A percentile compares a stretch with the other conserved stretches of the same genome.
These are phyloP conservation scores for Drosophila carrolli DNA, from an alignment of 1,140 invertebrate species.

Conservation along the genomic window DNA sequence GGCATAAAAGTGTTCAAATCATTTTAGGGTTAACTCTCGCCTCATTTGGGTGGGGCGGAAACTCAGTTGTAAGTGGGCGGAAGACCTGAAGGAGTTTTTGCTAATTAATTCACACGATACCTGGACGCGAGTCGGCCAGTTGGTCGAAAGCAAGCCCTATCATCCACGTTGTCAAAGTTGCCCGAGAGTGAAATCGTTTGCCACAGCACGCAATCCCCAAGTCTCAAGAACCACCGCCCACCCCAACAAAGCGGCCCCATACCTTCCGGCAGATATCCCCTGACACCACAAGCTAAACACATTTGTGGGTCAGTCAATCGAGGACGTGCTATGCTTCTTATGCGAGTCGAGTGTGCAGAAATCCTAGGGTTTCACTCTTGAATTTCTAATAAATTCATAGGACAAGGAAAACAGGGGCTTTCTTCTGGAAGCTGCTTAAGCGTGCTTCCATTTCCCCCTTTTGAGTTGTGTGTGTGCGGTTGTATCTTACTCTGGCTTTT, in stretches of 20 bases:
- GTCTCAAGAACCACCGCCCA: not conserved
- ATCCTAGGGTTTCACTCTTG: conserved; percentile 76
- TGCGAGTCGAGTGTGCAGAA: conserved; percentile 41
- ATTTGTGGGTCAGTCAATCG: conserved; percentile 73
- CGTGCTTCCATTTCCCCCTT: not conserved
- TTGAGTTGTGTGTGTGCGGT: conserved; percentile 21
- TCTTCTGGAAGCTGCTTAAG: conserved; percentile 12
- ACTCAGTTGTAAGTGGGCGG: not conserved
- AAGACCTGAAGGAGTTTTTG: conserved; percentile 4
- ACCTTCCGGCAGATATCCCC: not conserved
- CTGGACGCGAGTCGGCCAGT: conserved; percentile 22
- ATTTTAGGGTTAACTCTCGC: conserved; percentile 76
- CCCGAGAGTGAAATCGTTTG: conserved; percentile 60
- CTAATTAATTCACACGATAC: conserved; percentile 79
- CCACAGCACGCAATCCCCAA: conserved; percentile 53
- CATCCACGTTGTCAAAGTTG: conserved; percentile 55
- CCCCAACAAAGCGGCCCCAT: not conserved
- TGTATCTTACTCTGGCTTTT: conserved; percentile 6
- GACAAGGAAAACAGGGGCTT: conserved; percentile 1
- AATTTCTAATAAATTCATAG: conserved; percentile 80
- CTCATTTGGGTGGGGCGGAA: conserved; percentile 15
- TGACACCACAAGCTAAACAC: conserved; percentile 34
- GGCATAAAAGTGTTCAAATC: conserved; percentile 73
- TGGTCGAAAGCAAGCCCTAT: conserved; percentile 5
- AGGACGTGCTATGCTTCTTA: conserved; percentile 43